phyloP scores from a whole-genome alignment of 2,797 vertebrate species.

The Saxicola maurus region DNA sequence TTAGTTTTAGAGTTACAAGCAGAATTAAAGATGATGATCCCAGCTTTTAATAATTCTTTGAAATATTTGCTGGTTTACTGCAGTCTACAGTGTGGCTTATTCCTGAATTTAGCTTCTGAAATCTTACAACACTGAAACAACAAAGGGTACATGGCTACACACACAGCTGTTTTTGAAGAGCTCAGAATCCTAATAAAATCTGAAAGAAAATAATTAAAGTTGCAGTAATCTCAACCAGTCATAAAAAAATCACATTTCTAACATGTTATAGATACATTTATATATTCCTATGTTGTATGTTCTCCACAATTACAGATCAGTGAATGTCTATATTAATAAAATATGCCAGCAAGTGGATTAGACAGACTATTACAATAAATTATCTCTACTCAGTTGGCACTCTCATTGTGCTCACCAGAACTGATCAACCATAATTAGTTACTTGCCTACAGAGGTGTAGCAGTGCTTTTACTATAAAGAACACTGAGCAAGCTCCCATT shows the following conservation, averaged over 20 bases:
- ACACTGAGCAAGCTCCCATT: not conserved
- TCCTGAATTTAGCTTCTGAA: not conserved
- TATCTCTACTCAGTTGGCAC: constrained; percentile 7
- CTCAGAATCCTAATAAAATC: not conserved
- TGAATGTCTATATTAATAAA: constrained; percentile 1
- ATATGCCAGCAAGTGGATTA: not conserved
- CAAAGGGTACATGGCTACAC: not conserved
- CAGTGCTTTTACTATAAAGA: not conserved
- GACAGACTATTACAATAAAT: constrained; percentile 22
- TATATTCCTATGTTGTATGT: not conserved
- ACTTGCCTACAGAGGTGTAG: not conserved
- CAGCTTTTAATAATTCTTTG: not conserved
- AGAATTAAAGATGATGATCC: not conserved
- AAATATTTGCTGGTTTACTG: not conserved
- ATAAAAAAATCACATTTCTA: not conserved
- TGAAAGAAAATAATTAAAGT: not conserved
- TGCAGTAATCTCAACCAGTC: not conserved
- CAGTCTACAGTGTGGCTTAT: not conserved
- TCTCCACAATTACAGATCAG: not conserved
- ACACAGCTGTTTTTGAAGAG: not conserved
- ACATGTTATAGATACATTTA: not conserved
- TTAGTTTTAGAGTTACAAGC: not conserved
- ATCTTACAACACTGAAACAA: not conserved
- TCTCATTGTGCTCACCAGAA: constrained; percentile 9
- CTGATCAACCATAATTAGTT: constrained; percentile 20